A percentile compares a stretch with the other conserved stretches of the same genome.
These are phyloP conservation scores for Schizotus pectinicornis DNA, from an alignment of 2,888 invertebrate genomes.

Conservation along the genomic window DNA sequence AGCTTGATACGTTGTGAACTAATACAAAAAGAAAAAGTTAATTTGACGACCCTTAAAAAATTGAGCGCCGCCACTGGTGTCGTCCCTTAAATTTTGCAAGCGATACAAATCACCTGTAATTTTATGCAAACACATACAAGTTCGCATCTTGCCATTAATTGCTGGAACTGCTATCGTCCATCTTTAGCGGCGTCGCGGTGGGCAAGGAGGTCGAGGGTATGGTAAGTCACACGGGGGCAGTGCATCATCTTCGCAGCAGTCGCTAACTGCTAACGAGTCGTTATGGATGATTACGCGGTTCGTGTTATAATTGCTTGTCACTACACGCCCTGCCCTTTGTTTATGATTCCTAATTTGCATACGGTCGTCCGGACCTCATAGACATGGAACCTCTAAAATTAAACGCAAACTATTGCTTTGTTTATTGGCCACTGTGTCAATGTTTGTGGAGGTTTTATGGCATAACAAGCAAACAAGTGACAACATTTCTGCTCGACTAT, in stretches of 20 bases:
- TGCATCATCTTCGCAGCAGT: constrained; percentile 29
- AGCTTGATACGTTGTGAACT: too few relatives aligned
- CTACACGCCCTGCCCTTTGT: constrained; percentile 51
- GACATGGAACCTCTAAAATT: constrained; percentile 36
- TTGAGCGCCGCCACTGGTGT: too few relatives aligned
- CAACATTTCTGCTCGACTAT: too few relatives aligned
- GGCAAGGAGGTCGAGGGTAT: neutral
- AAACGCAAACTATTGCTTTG: constrained; percentile 41
- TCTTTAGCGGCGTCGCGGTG: neutral
- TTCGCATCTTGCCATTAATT: too few relatives aligned
- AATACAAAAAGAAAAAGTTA: too few relatives aligned
- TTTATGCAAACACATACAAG: too few relatives aligned
- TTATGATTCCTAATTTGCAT: constrained; percentile 51
- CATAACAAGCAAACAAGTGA: constrained; percentile 12
- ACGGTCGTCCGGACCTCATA: constrained; percentile 25
- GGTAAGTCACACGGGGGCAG: constrained; percentile 7
- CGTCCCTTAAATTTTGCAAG: too few relatives aligned
- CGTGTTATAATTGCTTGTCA: constrained; percentile 53
- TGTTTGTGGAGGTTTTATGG: constrained; percentile 35
- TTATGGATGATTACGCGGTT: constrained; percentile 30
- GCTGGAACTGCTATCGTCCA: too few relatives aligned
- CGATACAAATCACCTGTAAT: too few relatives aligned
- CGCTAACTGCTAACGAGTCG: constrained; percentile 22
- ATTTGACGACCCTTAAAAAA: too few relatives aligned
- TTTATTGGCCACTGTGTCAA: constrained; percentile 43